These are phyloP conservation scores for Vimba vimba DNA, from an alignment of 2,113 vertebrate species.

Conservation along the genomic window DNA sequence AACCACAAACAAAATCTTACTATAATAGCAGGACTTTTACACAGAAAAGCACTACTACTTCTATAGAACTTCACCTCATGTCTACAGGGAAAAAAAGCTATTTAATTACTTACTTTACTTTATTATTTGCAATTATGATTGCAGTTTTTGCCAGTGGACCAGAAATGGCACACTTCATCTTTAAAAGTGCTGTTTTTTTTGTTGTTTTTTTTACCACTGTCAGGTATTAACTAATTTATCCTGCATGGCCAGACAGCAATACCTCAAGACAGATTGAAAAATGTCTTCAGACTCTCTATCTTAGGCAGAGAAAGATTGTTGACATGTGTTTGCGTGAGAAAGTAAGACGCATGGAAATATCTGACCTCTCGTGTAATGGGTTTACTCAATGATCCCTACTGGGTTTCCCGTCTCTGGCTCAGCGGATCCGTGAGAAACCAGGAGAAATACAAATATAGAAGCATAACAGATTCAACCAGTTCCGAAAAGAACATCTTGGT, in stretches of 20 bases:
- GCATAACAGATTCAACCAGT: background rate
- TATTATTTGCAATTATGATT: background rate
- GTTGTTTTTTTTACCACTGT: background rate
- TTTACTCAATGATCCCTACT: conserved; percentile 18
- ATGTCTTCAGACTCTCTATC: background rate
- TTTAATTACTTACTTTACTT: too few species aligned
- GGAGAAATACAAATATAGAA: conserved; percentile 13
- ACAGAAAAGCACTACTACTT: background rate
- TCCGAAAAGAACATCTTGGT: background rate
- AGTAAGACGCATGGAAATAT: conserved; percentile 35
- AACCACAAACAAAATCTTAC: background rate
- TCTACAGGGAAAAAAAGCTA: background rate
- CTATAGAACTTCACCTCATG: background rate
- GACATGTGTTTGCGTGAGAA: conserved; percentile 37
- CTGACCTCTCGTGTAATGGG: conserved; percentile 46
- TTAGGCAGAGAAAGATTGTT: background rate
- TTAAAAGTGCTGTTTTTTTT: background rate
- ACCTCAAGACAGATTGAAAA: background rate
- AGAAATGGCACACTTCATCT: background rate
- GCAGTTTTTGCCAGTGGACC: background rate
- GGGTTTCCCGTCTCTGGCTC: conserved; percentile 14
- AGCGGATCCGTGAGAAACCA: background rate
- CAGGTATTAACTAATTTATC: background rate
- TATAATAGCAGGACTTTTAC: background rate
- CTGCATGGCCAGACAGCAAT: background rate